Evolutionary conservation across 2,888 invertebrate genomes (phyloP).

Genomic region (Drosophila parthenogenetica): DNA sequence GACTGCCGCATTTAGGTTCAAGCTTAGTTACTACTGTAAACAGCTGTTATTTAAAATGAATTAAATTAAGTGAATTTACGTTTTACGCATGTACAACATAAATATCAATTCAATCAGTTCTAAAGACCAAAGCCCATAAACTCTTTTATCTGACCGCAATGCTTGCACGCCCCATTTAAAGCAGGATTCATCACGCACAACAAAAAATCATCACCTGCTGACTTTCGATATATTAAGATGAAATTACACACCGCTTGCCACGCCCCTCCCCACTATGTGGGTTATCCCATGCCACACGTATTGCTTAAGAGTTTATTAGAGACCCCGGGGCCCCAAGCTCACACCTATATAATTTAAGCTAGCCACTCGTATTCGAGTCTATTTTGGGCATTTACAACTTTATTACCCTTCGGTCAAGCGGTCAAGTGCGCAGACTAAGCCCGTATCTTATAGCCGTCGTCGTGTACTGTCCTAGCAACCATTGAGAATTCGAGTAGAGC

Average conservation of each 20-base stretch:
- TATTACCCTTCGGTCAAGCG: conserved; percentile 65
- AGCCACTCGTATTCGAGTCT: conserved; percentile 44
- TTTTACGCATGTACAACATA: not conserved
- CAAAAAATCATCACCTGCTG: conserved; percentile 69
- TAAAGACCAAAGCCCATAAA: not conserved
- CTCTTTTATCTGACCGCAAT: conserved; percentile 7
- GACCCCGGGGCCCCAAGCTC: conserved; percentile 7
- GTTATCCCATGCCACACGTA: not conserved
- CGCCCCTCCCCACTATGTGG: conserved; percentile 1
- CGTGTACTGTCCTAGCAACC: conserved; percentile 13
- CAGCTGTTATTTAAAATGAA: not conserved
- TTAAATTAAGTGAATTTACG: not conserved
- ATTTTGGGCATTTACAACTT: conserved; percentile 72
- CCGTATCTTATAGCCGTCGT: not conserved
- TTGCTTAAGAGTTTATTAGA: conserved; percentile 28
- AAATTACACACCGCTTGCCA: conserved; percentile 51
- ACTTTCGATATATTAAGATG: conserved; percentile 53
- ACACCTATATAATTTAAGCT: conserved; percentile 27
- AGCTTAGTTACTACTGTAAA: too few relatives aligned
- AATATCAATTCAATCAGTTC: conserved; percentile 42
- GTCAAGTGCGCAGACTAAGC: conserved; percentile 12
- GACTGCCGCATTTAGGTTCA: too few relatives aligned
- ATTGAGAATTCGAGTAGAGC: conserved; percentile 19
- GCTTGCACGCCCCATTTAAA: conserved; percentile 20
- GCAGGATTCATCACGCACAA: conserved; percentile 30